Percentiles rank a stretch among this genome's conserved stretches.
Conservation (phyloP, 2,888 invertebrate genomes). For the Acleris laterana region DNA sequence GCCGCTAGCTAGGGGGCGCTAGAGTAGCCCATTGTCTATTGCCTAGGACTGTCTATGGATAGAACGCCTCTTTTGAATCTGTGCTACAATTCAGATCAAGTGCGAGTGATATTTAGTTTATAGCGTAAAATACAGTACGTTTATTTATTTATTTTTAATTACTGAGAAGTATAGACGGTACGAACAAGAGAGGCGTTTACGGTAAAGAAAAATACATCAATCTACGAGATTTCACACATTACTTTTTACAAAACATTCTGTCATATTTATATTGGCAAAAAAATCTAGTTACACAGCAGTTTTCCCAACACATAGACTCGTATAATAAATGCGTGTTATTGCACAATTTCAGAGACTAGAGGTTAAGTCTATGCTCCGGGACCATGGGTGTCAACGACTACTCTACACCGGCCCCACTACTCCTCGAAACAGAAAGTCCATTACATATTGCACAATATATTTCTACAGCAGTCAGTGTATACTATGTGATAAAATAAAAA, state of each 20-base stretch:
- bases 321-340: constrained; percentile 33
- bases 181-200: constrained; percentile 54
- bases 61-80: constrained; percentile 46
- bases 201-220: constrained; percentile 59
- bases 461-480: constrained; percentile 59
- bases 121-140: too few relatives aligned
- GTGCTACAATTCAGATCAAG: background rate
- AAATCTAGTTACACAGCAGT: constrained; percentile 52
- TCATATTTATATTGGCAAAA: constrained; percentile 62
- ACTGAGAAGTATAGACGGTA: background rate
- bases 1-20: constrained; percentile 66
- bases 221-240: constrained; percentile 51
- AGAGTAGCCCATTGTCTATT: constrained; percentile 48
- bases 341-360: constrained; percentile 27
- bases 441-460: constrained; percentile 60
- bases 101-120: too few relatives aligned
- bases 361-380: constrained; percentile 58
- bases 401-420: constrained; percentile 50
- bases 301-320: constrained; percentile 59
- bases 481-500: constrained; percentile 51
- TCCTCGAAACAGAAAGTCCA: constrained; percentile 46
- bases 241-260: constrained; percentile 69
- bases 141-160: background rate
- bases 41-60: constrained; percentile 48
- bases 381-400: constrained; percentile 41